These are phyloP conservation scores for Acanthurus lineatus DNA, from an alignment of 2,797 vertebrate species.

Conservation along the genomic window DNA sequence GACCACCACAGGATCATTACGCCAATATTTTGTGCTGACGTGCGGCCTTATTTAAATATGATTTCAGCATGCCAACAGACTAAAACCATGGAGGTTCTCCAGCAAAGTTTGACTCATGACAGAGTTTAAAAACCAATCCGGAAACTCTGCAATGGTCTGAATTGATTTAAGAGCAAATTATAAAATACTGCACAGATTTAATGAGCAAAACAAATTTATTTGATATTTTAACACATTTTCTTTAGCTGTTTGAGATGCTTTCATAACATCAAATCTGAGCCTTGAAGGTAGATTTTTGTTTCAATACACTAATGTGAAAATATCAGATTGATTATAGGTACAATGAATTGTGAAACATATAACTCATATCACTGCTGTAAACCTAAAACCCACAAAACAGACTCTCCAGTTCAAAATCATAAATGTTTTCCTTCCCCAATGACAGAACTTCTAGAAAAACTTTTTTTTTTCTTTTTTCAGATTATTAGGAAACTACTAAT, in stretches of 20 bases:
- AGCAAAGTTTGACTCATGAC: background rate
- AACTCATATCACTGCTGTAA: no score
- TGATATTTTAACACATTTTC: background rate
- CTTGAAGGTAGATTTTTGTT: background rate
- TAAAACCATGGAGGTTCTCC: background rate
- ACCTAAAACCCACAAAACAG: no score
- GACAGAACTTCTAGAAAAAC: background rate
- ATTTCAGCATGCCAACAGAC: background rate
- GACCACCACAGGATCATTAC: background rate
- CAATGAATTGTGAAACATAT: background rate
- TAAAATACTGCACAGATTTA: background rate
- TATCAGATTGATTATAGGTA: background rate
- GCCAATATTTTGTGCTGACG: conserved; percentile 18
- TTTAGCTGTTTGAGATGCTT: background rate
- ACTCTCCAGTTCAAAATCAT: background rate
- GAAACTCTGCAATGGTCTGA: background rate
- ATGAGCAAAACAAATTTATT: no score
- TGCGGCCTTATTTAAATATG: conserved; percentile 10
- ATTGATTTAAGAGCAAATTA: no score
- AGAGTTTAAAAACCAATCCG: background rate
- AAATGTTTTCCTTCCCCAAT: background rate
- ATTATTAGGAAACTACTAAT: background rate
- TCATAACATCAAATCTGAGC: background rate
- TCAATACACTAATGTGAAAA: background rate
- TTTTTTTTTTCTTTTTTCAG: background rate